Evolutionary conservation across 2,113 vertebrate species (phyloP), one percentile per base, ranked within the genome.

Genomic region (Apeltes quadracus): DNA sequence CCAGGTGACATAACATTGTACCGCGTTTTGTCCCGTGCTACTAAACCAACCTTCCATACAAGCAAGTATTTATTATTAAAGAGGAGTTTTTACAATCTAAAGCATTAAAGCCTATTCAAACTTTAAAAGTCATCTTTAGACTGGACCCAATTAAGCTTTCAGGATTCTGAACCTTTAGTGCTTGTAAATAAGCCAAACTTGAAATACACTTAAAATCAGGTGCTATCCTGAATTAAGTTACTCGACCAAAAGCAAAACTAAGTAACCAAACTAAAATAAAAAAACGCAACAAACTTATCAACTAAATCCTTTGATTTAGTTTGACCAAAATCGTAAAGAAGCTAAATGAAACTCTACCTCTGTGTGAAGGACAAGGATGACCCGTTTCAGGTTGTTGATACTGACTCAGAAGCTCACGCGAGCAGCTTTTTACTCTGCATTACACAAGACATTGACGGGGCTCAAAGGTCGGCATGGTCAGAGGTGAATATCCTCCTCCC

Each of bases 331-430:
- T n/a, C 2, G 11, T 50, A 50, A 50, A 53, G 51, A 15, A 27
- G 20, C 1, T 6, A 51, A 61, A 15, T 34, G 14, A 63, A 69
- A 32, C 15, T 10, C 1, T 85, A 81, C 79, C 32, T 34, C 32
- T 34, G 32, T 34, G 32, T 34, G 32, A 6, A 34, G 32, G 32
- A 34, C 32, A 7, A 34, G 32, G 32, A 34, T 34, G 6, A 34
- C 32, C 32, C 32, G 32, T 34, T 5, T 4, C 32, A 34, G 5
- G 6, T 34, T 34, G 32, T 34, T 34, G 32, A 7, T 34, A 34
- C 32, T 5, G 32, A 34, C 32, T 34, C 32, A 34, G 32, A 34
- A 34, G 32, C 32, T 34, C 32, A 34, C 32, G 32, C 32, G 32
- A 34, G 32, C 32, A 34, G 32, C 32, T 7, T 34, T 34, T 34